phyloP scores from a whole-genome alignment of 2,888 invertebrate species.

The Imbricaverruca yamaguchii region DNA sequence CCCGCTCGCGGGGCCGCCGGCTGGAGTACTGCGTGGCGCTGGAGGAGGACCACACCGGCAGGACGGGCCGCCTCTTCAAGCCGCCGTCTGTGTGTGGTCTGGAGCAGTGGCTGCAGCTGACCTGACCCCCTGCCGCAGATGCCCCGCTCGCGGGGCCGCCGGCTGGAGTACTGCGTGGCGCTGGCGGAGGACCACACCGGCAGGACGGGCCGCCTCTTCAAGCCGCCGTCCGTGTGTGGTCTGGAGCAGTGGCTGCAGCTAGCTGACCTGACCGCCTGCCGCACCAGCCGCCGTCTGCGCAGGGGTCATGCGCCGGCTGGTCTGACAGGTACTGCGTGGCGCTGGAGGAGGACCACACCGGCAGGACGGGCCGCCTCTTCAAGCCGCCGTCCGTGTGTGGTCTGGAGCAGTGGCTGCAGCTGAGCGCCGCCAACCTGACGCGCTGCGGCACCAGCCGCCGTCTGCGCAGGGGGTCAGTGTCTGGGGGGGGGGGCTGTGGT shows the following conservation, averaged over 20 bases:
- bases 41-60: background rate
- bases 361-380: background rate
- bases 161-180: background rate
- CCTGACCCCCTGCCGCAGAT: background rate
- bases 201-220: background rate
- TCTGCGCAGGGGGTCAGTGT: background rate
- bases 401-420: background rate
- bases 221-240: background rate
- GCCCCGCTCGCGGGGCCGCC: background rate
- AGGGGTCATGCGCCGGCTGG: no score
- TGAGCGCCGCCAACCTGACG: background rate
- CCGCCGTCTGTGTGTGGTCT: background rate
- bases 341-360: background rate
- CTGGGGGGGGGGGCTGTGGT: no score
- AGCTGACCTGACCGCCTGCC: background rate
- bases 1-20: background rate
- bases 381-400: background rate
- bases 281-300: background rate
- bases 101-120: background rate
- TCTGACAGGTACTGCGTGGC: slow-evolving; percentile 10
- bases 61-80: background rate
- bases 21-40: background rate
- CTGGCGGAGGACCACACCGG: background rate
- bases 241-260: no score
- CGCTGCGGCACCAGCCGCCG: background rate